phyloP scores from a whole-genome alignment of 1,140 invertebrate genomes.

The Drosophila paulistorum region DNA sequence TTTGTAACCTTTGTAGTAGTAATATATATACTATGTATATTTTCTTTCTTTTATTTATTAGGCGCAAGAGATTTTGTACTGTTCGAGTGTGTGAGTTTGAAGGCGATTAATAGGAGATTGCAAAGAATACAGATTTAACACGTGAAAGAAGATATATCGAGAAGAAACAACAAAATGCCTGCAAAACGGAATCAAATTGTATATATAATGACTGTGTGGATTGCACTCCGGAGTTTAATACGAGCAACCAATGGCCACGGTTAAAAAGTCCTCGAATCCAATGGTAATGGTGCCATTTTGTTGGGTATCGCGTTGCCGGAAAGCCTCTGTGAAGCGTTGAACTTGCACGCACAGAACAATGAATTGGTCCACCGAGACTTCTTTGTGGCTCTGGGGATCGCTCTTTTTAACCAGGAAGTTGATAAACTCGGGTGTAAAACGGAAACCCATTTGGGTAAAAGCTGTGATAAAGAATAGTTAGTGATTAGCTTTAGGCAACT shows the following conservation, averaged over 20 bases:
- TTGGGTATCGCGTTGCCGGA: conserved; percentile 89
- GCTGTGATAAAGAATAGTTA: conserved; percentile 85
- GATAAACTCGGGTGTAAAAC: conserved; percentile 91
- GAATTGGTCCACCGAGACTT: conserved; percentile 93
- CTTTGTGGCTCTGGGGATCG: conserved; percentile 85
- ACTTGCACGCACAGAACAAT: conserved; percentile 94
- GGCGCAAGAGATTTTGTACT: conserved; percentile 69
- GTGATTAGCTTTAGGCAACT: background rate
- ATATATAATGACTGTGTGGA: conserved; percentile 25
- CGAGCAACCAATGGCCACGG: conserved; percentile 88
- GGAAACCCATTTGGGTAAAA: conserved; percentile 94
- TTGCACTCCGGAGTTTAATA: conserved; percentile 82
- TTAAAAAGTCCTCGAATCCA: conserved; percentile 93
- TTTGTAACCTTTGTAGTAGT: conserved; percentile 54
- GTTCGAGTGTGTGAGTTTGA: conserved; percentile 41
- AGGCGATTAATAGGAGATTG: conserved; percentile 55
- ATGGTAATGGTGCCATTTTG: conserved; percentile 91
- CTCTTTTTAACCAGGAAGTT: conserved; percentile 88
- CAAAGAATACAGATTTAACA: conserved; percentile 15
- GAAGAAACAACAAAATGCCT: conserved; percentile 56
- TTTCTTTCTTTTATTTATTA: conserved; percentile 53
- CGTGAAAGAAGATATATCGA: conserved; percentile 36
- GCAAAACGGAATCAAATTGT: conserved; percentile 47
- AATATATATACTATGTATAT: conserved; percentile 22
- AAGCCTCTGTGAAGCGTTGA: conserved; percentile 93